Conservation (phyloP, 2,113 vertebrate species). For the Mionectes macconnelli region DNA sequence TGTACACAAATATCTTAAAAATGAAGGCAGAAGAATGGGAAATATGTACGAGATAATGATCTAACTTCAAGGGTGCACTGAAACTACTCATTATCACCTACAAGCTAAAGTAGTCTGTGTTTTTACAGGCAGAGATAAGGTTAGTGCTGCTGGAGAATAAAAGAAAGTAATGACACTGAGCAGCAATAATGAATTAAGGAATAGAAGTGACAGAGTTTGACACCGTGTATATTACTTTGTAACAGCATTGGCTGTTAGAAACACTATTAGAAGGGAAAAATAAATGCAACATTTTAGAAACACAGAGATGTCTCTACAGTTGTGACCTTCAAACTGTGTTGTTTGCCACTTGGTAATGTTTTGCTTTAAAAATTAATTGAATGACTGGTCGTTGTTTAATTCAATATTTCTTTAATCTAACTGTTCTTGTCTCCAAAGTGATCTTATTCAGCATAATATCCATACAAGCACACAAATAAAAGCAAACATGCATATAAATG, state of each 20-base stretch:
- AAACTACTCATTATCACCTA: background rate
- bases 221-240: conserved; percentile 11
- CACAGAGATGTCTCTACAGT: background rate
- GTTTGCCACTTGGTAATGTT: background rate
- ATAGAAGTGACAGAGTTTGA: background rate
- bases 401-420: background rate
- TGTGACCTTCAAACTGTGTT: background rate
- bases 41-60: background rate
- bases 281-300: background rate
- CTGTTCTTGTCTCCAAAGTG: background rate
- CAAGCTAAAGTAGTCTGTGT: background rate
- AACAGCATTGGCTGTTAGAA: background rate
- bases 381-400: background rate
- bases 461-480: background rate
- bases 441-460: background rate
- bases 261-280: background rate
- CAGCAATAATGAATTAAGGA: background rate
- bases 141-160: background rate
- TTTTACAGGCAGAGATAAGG: background rate
- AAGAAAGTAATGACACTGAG: background rate
- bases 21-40: background rate
- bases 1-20: background rate
- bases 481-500: background rate
- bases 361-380: background rate
- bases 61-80: background rate